These are phyloP conservation scores for Ornithoptera priamus DNA, from an alignment of 2,888 invertebrate genomes.

Conservation along the genomic window DNA sequence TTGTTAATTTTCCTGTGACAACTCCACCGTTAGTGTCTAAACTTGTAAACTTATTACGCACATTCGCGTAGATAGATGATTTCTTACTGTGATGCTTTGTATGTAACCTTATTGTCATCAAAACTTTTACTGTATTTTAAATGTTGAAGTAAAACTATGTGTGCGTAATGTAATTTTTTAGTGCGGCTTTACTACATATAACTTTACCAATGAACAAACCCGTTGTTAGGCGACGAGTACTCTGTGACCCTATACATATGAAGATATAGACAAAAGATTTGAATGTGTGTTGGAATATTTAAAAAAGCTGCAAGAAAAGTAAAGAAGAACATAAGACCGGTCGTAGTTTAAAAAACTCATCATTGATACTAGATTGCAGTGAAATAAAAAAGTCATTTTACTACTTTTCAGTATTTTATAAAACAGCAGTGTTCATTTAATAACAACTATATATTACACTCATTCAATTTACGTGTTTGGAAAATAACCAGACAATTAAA, in stretches of 20 bases:
- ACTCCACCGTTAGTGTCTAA: slow-evolving; percentile 43
- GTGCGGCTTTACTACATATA: slow-evolving; percentile 15
- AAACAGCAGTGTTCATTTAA: background rate
- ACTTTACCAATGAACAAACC: background rate
- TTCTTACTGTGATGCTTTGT: slow-evolving; percentile 75
- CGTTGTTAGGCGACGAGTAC: background rate
- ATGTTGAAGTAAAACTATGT: slow-evolving; percentile 32
- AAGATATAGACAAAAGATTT: background rate
- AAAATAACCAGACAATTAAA: background rate
- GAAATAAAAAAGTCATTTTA: background rate
- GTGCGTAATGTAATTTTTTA: slow-evolving; percentile 22
- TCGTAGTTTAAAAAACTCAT: background rate
- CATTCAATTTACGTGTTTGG: background rate
- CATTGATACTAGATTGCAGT: background rate
- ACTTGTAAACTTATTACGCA: slow-evolving; percentile 70
- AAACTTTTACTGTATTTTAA: slow-evolving; percentile 41
- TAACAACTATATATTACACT: background rate
- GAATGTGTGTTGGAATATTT: slow-evolving; percentile 6
- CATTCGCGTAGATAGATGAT: slow-evolving; percentile 76
- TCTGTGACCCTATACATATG: background rate
- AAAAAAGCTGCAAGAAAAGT: too few relatives aligned
- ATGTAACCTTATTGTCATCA: slow-evolving; percentile 53
- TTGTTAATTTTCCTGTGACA: slow-evolving; percentile 34
- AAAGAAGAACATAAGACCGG: too few relatives aligned
- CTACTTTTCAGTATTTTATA: background rate